Evolutionary conservation across 2,888 invertebrate species (phyloP).

Genomic region (Heterodera filipjevi): DNA sequence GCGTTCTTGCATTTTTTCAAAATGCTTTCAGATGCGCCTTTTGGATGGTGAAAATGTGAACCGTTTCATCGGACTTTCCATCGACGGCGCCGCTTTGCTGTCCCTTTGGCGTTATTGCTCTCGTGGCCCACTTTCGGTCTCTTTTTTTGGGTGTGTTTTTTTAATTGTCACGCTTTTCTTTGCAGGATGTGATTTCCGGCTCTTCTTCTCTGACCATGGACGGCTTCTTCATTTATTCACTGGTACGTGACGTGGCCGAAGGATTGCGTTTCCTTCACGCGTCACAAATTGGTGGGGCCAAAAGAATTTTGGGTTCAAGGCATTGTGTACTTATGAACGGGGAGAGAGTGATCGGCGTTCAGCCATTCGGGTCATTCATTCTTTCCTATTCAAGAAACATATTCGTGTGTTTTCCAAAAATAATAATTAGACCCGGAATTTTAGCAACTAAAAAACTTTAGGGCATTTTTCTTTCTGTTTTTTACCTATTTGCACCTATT

Average conservation of each 20-base stretch:
- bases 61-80: conserved; percentile 54
- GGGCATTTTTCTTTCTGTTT: no score
- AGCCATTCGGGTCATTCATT: no score
- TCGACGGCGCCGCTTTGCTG: conserved; percentile 51
- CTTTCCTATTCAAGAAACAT: no score
- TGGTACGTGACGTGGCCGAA: conserved; percentile 55
- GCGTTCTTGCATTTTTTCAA: no score
- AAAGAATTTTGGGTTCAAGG: no score
- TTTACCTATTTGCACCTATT: no score
- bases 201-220: conserved; percentile 47
- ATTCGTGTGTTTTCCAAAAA: no score
- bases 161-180: conserved; percentile 4
- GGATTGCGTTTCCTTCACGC: conserved; percentile 30
- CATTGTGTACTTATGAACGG: no score
- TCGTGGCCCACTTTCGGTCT: conserved; percentile 30
- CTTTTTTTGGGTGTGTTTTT: neutral
- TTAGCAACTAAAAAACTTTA: no score
- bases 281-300: conserved; percentile 9
- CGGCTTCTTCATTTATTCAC: conserved; percentile 58
- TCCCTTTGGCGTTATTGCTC: conserved; percentile 57
- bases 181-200: conserved; percentile 39
- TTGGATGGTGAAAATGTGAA: conserved; percentile 56
- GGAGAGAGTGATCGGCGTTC: no score
- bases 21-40: conserved; percentile 37
- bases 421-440: no score